Evolutionary conservation across 2,888 invertebrate genomes (phyloP), one percentile per base, ranked within the genome.

Genomic region (Calliscelio sp.): DNA sequence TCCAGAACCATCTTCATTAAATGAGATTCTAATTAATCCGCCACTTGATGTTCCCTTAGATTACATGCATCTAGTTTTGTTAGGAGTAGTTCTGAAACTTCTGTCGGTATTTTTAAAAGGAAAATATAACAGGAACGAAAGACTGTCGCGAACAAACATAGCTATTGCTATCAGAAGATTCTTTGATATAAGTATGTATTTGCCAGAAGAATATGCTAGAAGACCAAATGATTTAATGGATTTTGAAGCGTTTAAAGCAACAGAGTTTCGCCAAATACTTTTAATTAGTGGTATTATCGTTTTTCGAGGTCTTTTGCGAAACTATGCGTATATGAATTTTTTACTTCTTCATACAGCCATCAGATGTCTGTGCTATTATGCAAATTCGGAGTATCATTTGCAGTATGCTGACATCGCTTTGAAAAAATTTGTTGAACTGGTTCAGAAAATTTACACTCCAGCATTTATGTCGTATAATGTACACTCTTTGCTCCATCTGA

Each of bases 401-500:
- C 8, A 16, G 7, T 78, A 70, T 22, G 75, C 75, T 10, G 55
- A 53, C 8, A 75, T 75, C 16, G 63, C 51, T 46, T 0, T 77
- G 3, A n/a, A 16, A n/a, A 80, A 32, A 71, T 79, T 78, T 59
- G 70, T 79, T 4, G n/a, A 25, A 35, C 16, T 5, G 10, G 10
- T 2, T 46, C 5, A 35, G 18, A 11, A 41, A 2, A 53, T 79
- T 44, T 79, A 71, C 41, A 59, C 59, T 7, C 22, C 35, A 51
- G 49, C 70, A n/a, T 79, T 79, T 24, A 5, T 79, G n/a, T 79
- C 71, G 1, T 79, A 84, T 38, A 84, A 84, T 49, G 75, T 84
- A 8, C 80, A 75, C n/a, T n/a, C n/a, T n/a, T n/a, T n/a, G n/a
- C n/a, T n/a, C n/a, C 80, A 84, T 66, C 55, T 84, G 8, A 66